These are phyloP conservation scores for Pocillopora meandrina DNA, from an alignment of 92 coral and sea anemone genomes.

Conservation along the genomic window DNA sequence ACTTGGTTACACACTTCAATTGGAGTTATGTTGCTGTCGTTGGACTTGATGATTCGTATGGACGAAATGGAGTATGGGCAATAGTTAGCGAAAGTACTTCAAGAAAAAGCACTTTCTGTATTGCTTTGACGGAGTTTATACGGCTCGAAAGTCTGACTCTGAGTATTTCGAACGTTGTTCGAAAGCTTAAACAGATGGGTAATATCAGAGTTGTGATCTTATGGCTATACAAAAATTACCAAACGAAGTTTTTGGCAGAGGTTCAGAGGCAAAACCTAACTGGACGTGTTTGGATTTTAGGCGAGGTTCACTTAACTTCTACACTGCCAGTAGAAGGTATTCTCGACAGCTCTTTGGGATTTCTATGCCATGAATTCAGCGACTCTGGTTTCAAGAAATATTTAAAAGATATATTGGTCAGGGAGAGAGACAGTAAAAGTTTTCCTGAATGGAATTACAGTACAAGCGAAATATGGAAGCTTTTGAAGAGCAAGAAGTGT, in stretches of 20 bases:
- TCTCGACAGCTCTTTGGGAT: not conserved
- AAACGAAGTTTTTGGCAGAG: not conserved
- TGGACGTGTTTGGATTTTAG: constrained; percentile 1
- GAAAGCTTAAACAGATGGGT: not conserved
- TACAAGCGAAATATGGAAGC: too few species aligned
- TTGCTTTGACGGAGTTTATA: constrained; percentile 6
- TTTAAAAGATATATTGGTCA: too few species aligned
- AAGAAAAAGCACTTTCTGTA: constrained; percentile 7
- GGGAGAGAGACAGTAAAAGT: too few species aligned
- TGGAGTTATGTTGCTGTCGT: constrained; percentile 12
- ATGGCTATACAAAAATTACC: not conserved
- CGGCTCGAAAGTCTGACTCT: not conserved
- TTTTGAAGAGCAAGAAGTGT: too few species aligned
- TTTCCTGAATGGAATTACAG: too few species aligned
- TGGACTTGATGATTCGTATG: not conserved
- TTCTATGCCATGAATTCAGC: not conserved
- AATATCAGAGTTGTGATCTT: constrained; percentile 5
- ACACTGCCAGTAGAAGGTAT: not conserved
- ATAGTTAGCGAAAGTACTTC: not conserved
- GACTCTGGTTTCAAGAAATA: not conserved
- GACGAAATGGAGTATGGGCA: constrained; percentile 1
- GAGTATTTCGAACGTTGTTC: not conserved
- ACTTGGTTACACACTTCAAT: not conserved
- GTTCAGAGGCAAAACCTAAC: not conserved
- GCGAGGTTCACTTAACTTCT: not conserved